These are phyloP conservation scores for Apoderus coryli DNA, from an alignment of 2,888 invertebrate species.

Conservation along the genomic window DNA sequence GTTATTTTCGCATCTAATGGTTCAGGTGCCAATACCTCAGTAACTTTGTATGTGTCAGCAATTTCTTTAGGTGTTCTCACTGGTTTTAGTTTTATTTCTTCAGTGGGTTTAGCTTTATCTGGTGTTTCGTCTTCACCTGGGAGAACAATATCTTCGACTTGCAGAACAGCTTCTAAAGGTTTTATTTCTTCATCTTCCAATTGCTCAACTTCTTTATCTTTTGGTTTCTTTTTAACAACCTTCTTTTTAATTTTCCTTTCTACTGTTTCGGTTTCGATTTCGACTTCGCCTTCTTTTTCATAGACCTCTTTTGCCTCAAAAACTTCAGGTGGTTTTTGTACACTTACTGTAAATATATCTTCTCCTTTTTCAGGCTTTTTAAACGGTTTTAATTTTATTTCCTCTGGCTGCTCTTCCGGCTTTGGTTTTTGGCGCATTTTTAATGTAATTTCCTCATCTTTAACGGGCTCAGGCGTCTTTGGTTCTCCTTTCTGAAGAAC, in stretches of 20 bases:
- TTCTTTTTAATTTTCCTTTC: conserved; percentile 15
- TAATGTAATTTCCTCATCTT: conserved; percentile 21
- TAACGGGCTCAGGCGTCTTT: conserved; percentile 24
- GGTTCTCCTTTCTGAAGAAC: conserved; percentile 23
- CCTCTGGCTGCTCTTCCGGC: conserved; percentile 32
- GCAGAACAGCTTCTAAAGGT: background rate
- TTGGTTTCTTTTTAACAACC: conserved; percentile 12
- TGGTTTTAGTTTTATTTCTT: conserved; percentile 7
- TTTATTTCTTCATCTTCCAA: background rate
- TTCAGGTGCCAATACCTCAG: conserved; percentile 6
- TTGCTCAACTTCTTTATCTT: conserved; percentile 5
- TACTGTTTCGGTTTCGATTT: conserved; percentile 7
- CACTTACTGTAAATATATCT: conserved; percentile 19
- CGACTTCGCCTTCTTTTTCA: conserved; percentile 9
- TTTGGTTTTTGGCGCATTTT: conserved; percentile 26
- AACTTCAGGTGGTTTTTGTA: conserved; percentile 14
- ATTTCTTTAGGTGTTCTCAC: conserved; percentile 26
- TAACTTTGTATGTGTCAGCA: conserved; percentile 8
- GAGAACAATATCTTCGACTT: background rate
- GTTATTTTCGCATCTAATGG: conserved; percentile 6
- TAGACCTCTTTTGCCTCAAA: conserved; percentile 20
- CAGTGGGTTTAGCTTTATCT: conserved; percentile 22
- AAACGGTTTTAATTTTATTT: conserved; percentile 24
- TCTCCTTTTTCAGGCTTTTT: conserved; percentile 31
- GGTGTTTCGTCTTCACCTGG: conserved; percentile 17